These are phyloP conservation scores for Heterotis niloticus DNA, from an alignment of 2,113 vertebrate genomes.

Conservation along the genomic window DNA sequence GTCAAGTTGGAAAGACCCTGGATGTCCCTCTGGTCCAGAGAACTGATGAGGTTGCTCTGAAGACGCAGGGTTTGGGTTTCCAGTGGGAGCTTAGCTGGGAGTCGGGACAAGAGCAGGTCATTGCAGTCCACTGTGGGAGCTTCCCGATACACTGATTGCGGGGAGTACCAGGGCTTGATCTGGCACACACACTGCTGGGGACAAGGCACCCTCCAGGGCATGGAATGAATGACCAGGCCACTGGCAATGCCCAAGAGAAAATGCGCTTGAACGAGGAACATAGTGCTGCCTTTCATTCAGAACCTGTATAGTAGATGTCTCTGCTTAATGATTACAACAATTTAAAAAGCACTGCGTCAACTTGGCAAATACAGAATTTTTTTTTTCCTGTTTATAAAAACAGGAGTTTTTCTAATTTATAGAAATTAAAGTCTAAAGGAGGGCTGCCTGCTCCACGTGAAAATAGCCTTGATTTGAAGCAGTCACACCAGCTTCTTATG, in stretches of 20 bases:
- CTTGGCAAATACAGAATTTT: not conserved
- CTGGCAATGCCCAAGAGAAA: conserved; percentile 60
- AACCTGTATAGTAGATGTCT: not conserved
- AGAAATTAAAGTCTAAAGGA: too few species aligned
- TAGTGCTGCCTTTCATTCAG: conserved; percentile 39
- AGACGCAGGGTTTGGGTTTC: conserved; percentile 83
- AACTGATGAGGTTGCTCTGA: conserved; percentile 81
- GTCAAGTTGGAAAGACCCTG: conserved; percentile 77
- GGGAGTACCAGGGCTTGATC: conserved; percentile 84
- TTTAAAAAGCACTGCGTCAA: not conserved
- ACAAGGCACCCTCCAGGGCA: conserved; percentile 75
- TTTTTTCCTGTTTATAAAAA: not conserved
- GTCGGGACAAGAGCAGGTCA: conserved; percentile 71
- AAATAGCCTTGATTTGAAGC: too few species aligned
- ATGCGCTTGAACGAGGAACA: conserved; percentile 49
- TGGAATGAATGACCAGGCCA: conserved; percentile 62
- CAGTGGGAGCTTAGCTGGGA: conserved; percentile 66
- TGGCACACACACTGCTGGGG: conserved; percentile 67
- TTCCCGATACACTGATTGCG: conserved; percentile 80
- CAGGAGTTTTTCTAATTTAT: too few species aligned
- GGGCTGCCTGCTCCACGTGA: too few species aligned
- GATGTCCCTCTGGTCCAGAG: conserved; percentile 65
- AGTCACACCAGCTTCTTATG: too few species aligned
- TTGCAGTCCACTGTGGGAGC: conserved; percentile 90
- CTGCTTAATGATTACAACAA: not conserved